Evolutionary conservation across 1,140 invertebrate genomes (phyloP).

Genomic region (Aphidius gifuensis): DNA sequence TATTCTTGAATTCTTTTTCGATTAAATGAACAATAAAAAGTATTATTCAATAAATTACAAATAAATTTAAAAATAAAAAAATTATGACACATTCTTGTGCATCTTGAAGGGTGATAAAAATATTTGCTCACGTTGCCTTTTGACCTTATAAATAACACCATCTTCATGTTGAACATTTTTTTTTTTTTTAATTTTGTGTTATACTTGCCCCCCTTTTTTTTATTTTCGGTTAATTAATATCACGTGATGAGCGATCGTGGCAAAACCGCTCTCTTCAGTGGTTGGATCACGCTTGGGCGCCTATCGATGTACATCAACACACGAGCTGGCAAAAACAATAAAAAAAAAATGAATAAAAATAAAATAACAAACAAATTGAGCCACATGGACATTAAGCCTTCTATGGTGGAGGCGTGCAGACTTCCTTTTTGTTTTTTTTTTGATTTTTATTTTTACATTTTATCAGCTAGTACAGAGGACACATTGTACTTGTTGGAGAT

Average conservation of each 20-base stretch:
- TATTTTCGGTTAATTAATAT: constrained; percentile 51
- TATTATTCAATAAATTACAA: too few species aligned
- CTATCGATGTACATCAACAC: constrained; percentile 7
- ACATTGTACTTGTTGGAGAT: too few species aligned
- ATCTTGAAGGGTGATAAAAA: constrained; percentile 7
- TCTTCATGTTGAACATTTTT: constrained; percentile 43
- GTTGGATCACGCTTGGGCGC: constrained; percentile 15
- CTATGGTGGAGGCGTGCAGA: too few species aligned
- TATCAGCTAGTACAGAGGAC: too few species aligned
- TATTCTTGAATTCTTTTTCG: too few species aligned
- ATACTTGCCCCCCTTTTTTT: constrained; percentile 28
- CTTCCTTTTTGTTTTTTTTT: too few species aligned
- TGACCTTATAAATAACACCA: constrained; percentile 52
- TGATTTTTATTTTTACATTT: too few species aligned
- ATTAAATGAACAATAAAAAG: too few species aligned
- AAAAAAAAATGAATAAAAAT: too few species aligned
- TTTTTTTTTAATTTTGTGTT: constrained; percentile 27
- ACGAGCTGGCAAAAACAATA: not conserved
- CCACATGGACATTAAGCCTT: too few species aligned
- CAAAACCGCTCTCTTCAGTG: constrained; percentile 31
- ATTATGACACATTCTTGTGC: constrained; percentile 15
- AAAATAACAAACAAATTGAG: constrained; percentile 2
- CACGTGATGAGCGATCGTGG: constrained; percentile 49
- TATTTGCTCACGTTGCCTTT: constrained; percentile 2
- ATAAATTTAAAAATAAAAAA: constrained; percentile 4